These are phyloP conservation scores for Spilosoma lubricipeda DNA, from an alignment of 2,888 invertebrate genomes.

Conservation along the genomic window DNA sequence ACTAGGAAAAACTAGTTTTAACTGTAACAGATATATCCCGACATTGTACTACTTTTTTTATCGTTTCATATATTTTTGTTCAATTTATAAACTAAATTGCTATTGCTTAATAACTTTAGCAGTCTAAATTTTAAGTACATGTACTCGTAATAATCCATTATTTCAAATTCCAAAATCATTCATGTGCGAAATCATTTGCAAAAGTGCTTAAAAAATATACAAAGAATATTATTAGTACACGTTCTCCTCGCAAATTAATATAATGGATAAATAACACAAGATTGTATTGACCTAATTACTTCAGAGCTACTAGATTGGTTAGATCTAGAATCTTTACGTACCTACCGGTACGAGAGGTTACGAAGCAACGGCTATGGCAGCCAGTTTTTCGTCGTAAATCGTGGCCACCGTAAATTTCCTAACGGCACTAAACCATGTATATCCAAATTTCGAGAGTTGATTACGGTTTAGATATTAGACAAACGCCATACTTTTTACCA, in stretches of 20 bases:
- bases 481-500: conserved; percentile 28
- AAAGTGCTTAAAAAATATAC: no score
- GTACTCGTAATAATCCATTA: background rate
- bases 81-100: background rate
- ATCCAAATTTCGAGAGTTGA: conserved; percentile 3
- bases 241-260: background rate
- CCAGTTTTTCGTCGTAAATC: conserved; percentile 17
- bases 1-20: no score
- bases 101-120: background rate
- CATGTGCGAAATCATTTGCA: no score
- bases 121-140: background rate
- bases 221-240: background rate
- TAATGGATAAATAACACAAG: background rate
- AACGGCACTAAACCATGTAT: conserved; percentile 35
- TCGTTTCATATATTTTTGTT: background rate
- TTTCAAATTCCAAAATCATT: no score
- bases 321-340: background rate
- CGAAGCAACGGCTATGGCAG: conserved; percentile 2
- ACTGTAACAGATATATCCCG: no score
- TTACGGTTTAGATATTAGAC: conserved; percentile 1
- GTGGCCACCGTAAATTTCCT: conserved; percentile 18
- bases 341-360: background rate
- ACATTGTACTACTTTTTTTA: background rate
- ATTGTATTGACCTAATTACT: background rate
- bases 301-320: background rate